Conservation (phyloP, 2,797 vertebrate species). For the Tapirus indicus region DNA sequence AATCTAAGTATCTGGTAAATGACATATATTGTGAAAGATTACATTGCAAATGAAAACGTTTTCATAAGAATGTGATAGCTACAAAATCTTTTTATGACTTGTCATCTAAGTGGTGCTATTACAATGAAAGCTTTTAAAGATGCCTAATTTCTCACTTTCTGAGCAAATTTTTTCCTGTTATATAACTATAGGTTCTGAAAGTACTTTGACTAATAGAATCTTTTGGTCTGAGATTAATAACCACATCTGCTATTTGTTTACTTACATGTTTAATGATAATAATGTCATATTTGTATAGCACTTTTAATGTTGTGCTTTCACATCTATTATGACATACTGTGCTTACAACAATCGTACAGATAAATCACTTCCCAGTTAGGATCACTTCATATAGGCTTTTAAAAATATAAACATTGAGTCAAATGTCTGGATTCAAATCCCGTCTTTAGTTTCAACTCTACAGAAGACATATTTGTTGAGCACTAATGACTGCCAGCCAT, state of each 20-base stretch:
- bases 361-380: slow-evolving; percentile 22
- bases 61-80: neutral
- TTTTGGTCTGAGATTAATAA: slow-evolving; percentile 57
- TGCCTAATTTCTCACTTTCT: slow-evolving; percentile 15
- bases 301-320: neutral
- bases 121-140: slow-evolving; percentile 58
- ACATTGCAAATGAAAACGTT: slow-evolving; percentile 43
- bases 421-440: neutral
- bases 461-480: neutral
- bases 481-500: neutral
- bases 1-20: slow-evolving; percentile 61
- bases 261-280: slow-evolving; percentile 50
- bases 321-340: slow-evolving; percentile 36
- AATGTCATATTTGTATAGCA: slow-evolving; percentile 25
- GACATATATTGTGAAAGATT: slow-evolving; percentile 27
- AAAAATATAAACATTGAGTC: slow-evolving; percentile 35
- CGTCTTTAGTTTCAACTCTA: neutral
- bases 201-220: neutral
- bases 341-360: slow-evolving; percentile 47
- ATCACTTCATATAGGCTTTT: neutral
- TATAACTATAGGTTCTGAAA: slow-evolving; percentile 25
- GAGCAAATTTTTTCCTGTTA: slow-evolving; percentile 11
- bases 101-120: neutral
- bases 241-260: slow-evolving; percentile 49
- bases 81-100: slow-evolving; percentile 38